phyloP scores from a whole-genome alignment of 2,888 invertebrate species.

The Drosophila borealis region DNA sequence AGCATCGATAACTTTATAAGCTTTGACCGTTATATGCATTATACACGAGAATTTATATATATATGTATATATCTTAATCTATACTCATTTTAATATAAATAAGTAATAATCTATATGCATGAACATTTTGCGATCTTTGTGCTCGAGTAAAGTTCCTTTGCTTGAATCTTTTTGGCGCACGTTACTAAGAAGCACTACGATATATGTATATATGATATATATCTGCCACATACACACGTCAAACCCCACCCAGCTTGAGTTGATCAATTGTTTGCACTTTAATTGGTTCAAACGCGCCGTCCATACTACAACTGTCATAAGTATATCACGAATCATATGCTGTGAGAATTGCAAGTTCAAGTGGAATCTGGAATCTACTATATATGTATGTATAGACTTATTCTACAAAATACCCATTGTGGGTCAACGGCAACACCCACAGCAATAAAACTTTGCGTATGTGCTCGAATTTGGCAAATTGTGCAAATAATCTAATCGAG shows the following conservation, averaged over 20 bases:
- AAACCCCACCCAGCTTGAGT: slow-evolving; percentile 3
- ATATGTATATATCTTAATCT: not conserved
- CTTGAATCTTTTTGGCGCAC: not conserved
- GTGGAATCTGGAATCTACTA: slow-evolving; percentile 10
- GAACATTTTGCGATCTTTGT: too few relatives aligned
- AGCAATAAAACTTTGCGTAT: not conserved
- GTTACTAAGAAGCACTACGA: not conserved
- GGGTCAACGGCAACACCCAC: slow-evolving; percentile 17
- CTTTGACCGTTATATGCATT: not conserved
- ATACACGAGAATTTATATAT: not conserved
- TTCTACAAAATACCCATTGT: slow-evolving; percentile 10
- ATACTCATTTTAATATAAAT: not conserved
- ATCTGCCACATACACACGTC: not conserved
- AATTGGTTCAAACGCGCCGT: slow-evolving; percentile 72
- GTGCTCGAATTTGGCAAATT: slow-evolving; percentile 13
- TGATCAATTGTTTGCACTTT: slow-evolving; percentile 56
- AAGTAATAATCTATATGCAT: too few relatives aligned
- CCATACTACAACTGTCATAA: slow-evolving; percentile 27
- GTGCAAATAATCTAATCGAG: slow-evolving; percentile 61
- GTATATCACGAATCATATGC: slow-evolving; percentile 5
- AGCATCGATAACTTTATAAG: not conserved
- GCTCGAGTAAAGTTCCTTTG: not conserved
- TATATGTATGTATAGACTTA: not conserved
- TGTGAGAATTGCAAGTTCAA: slow-evolving; percentile 40
- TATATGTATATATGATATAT: not conserved